phyloP scores from a whole-genome alignment of 2,797 vertebrate genomes.

The Alcedo quadribrachys region DNA sequence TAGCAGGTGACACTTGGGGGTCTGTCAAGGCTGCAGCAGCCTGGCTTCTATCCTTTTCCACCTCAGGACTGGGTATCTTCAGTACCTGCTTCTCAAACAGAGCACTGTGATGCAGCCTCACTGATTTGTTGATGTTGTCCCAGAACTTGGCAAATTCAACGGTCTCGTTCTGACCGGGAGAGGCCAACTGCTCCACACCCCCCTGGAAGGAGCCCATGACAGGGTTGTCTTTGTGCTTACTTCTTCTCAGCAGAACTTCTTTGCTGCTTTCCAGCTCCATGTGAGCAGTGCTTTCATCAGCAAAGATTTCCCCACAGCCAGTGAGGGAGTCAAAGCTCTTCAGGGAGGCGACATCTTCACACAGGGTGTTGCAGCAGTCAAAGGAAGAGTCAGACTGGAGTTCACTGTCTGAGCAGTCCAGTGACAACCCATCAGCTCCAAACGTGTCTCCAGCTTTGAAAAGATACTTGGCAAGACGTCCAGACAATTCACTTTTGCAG shows the following conservation, averaged over 20 bases:
- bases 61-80: not conserved
- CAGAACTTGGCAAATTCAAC: constrained; percentile 81
- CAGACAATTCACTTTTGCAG: constrained; percentile 25
- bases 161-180: constrained; percentile 78
- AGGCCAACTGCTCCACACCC: constrained; percentile 80
- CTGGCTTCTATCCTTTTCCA: constrained; percentile 14
- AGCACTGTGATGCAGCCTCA: constrained; percentile 71
- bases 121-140: constrained; percentile 79
- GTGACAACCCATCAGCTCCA: constrained; percentile 65
- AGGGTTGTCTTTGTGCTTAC: constrained; percentile 68
- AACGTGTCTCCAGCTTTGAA: constrained; percentile 61
- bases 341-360: constrained; percentile 84
- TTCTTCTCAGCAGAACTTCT: constrained; percentile 41
- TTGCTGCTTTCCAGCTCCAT: constrained; percentile 73
- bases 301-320: constrained; percentile 90
- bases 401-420: constrained; percentile 79
- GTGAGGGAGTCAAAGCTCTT: constrained; percentile 90
- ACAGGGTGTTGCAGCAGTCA: constrained; percentile 78
- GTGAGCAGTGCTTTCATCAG: constrained; percentile 81
- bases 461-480: constrained; percentile 54
- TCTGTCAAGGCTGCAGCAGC: constrained; percentile 6
- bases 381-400: constrained; percentile 80
- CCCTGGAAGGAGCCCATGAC: constrained; percentile 77
- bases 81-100: constrained; percentile 63
- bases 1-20: constrained; percentile 50